phyloP scores from a whole-genome alignment of 2,797 vertebrate species.

The Bradypus variegatus region DNA sequence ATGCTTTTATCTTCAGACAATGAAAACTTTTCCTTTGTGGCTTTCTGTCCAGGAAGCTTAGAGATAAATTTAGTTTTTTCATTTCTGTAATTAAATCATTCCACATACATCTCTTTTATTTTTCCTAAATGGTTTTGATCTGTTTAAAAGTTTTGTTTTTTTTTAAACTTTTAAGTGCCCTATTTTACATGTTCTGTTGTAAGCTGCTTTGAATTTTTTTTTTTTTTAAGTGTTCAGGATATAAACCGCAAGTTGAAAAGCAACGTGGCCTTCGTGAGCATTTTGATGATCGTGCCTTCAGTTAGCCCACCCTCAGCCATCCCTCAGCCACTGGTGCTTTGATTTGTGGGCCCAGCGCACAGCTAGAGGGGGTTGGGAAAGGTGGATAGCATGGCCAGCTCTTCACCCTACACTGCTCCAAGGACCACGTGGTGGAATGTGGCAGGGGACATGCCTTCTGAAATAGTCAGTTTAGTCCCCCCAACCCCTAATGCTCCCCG shows the following conservation, averaged over 20 bases:
- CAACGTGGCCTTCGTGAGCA: too few species aligned
- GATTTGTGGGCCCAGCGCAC: accelerated
- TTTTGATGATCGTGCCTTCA: not conserved
- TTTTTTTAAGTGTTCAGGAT: not conserved
- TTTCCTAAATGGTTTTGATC: not conserved
- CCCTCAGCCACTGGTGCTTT: accelerated
- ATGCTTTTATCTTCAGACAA: not conserved
- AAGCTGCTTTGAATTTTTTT: not conserved
- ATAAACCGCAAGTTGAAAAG: not conserved
- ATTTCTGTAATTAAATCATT: not conserved
- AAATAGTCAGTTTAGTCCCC: not conserved
- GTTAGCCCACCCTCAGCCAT: not conserved
- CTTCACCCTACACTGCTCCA: not conserved
- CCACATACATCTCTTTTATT: not conserved
- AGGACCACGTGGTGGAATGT: too few species aligned
- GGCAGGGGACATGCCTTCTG: not conserved
- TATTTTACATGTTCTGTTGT: not conserved
- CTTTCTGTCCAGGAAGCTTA: not conserved
- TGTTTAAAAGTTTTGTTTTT: not conserved
- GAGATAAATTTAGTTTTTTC: not conserved
- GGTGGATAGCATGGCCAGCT: accelerated
- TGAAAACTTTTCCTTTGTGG: not conserved
- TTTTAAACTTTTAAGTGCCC: not conserved
- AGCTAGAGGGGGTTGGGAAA: accelerated
- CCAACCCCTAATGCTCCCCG: accelerated